phyloP scores from a whole-genome alignment of 2,797 vertebrate species.

The Oreochromis grahami region DNA sequence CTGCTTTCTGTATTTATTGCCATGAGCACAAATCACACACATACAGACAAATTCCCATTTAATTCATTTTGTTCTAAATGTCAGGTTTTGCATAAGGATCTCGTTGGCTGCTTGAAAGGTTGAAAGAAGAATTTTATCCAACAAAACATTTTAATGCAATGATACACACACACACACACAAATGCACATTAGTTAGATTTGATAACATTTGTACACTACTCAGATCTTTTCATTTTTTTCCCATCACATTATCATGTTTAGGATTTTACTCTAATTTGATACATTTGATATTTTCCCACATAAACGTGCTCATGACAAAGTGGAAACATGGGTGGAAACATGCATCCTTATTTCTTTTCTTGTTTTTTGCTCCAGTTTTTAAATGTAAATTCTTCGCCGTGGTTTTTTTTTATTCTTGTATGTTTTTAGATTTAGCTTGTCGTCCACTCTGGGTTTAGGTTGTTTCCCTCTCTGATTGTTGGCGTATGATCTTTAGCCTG shows the following conservation, averaged over 20 bases:
- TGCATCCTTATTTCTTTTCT: neutral
- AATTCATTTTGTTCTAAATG: conserved; percentile 13
- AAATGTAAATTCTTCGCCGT: accelerated
- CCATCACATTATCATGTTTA: neutral
- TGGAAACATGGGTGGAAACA: neutral
- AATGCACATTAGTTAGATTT: too few species aligned
- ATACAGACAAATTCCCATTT: neutral
- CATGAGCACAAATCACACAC: neutral
- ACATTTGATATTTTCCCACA: neutral
- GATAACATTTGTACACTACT: neutral
- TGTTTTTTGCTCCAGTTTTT: neutral
- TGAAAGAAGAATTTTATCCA: neutral
- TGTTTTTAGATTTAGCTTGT: neutral
- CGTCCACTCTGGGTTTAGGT: neutral
- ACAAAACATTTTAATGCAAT: neutral
- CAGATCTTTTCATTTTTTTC: neutral
- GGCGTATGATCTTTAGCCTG: neutral
- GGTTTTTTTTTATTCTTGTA: accelerated
- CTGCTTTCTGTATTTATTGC: conserved; percentile 2
- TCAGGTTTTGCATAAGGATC: neutral
- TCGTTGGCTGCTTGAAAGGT: neutral
- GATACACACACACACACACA: neutral
- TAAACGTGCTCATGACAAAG: neutral
- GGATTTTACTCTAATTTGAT: neutral
- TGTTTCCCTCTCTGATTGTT: neutral